phyloP scores from a whole-genome alignment of 35 echinoderm and acorn worm species.

The Acanthaster planci region DNA sequence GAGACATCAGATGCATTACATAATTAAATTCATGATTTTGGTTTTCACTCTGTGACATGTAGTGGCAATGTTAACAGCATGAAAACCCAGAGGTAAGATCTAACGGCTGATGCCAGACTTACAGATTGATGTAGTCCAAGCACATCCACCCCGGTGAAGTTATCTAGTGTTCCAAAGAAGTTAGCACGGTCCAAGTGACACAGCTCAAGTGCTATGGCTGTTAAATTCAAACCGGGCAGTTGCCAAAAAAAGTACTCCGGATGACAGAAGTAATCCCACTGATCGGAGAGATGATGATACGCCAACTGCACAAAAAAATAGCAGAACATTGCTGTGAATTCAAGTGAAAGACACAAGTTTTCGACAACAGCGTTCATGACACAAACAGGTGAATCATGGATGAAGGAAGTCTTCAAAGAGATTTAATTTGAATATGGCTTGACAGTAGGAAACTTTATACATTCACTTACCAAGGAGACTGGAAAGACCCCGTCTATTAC shows the following conservation, averaged over 20 bases:
- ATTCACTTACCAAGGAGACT: not conserved
- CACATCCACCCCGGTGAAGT: conserved; percentile 32
- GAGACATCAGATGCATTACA: too few relatives aligned
- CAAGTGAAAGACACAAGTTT: not conserved
- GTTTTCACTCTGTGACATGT: too few relatives aligned
- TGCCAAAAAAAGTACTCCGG: not conserved
- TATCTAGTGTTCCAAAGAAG: conserved; percentile 35
- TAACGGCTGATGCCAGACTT: too few relatives aligned
- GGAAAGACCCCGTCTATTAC: conserved; percentile 1
- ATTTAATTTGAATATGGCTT: too few relatives aligned
- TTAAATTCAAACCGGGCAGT: conserved; percentile 1
- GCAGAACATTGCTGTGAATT: not conserved
- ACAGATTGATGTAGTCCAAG: conserved; percentile 6
- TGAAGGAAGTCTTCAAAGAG: too few relatives aligned
- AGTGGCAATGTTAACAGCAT: too few relatives aligned
- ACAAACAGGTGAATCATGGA: too few relatives aligned
- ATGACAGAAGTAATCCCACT: not conserved
- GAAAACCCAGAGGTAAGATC: too few relatives aligned
- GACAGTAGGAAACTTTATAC: too few relatives aligned
- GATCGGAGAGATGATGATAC: not conserved
- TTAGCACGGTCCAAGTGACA: conserved; percentile 36
- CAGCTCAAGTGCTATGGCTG: conserved; percentile 4
- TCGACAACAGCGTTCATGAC: too few relatives aligned
- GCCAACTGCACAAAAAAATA: conserved; percentile 25
- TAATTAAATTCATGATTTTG: too few relatives aligned